These are phyloP conservation scores for Eupithecia dodoneata DNA, from an alignment of 2,888 invertebrate species.

Conservation along the genomic window DNA sequence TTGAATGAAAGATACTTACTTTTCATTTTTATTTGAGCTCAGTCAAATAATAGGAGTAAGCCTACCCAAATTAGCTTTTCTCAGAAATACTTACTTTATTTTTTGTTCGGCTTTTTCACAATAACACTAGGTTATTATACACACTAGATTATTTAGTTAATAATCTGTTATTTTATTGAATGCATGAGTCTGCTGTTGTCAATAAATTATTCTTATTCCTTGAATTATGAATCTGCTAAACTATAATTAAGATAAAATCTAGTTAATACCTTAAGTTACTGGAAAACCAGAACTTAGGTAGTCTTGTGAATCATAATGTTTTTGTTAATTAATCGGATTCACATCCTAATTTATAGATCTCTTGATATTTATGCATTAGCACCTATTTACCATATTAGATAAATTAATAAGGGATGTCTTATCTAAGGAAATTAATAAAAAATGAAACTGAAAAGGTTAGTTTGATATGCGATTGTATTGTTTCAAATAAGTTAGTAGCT, in stretches of 20 bases:
- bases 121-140: not conserved
- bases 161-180: not conserved
- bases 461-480: constrained; percentile 70
- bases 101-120: not conserved
- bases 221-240: constrained; percentile 30
- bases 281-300: not conserved
- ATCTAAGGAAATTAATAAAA: constrained; percentile 35
- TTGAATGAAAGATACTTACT: not conserved
- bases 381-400: not conserved
- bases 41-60: not conserved
- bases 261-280: not conserved
- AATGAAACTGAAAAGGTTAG: constrained; percentile 55
- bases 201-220: not conserved
- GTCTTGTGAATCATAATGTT: not conserved
- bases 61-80: not conserved
- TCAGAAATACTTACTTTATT: not conserved
- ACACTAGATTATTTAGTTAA: not conserved
- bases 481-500: constrained; percentile 61
- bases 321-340: not conserved
- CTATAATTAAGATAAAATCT: constrained; percentile 20
- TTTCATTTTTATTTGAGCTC: not conserved
- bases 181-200: not conserved
- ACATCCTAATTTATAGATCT: not conserved
- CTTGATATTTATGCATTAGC: not conserved
- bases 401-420: not conserved